These are phyloP conservation scores for Euphonia xanthogaster DNA, from an alignment of 2,797 vertebrate species.

Conservation along the genomic window DNA sequence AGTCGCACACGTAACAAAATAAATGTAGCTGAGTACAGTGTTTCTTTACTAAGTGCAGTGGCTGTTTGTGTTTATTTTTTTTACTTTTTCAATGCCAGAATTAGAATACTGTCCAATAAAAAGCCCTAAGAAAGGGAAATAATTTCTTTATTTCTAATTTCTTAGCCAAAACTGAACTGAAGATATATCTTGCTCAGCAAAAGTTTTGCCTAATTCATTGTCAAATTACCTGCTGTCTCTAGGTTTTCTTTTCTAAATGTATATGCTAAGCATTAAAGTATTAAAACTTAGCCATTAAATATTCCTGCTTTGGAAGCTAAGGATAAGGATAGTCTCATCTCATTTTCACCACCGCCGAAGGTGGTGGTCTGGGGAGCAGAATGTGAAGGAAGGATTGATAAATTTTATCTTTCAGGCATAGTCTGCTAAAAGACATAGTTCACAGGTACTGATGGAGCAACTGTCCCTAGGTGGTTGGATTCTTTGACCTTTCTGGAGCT, in stretches of 20 bases:
- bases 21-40: background rate
- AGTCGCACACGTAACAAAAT: background rate
- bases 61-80: background rate
- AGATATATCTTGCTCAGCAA: background rate
- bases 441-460: background rate
- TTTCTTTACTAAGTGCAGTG: background rate
- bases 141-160: background rate
- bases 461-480: background rate
- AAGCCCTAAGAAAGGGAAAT: background rate
- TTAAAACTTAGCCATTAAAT: background rate
- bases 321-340: background rate
- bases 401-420: background rate
- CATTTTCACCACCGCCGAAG: background rate
- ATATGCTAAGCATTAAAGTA: background rate
- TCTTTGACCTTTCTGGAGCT: background rate
- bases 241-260: background rate
- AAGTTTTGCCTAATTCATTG: background rate
- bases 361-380: background rate
- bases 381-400: background rate
- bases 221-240: background rate
- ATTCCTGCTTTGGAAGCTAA: background rate
- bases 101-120: background rate
- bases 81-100: background rate
- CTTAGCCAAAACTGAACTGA: background rate
- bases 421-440: background rate